Evolutionary conservation across 2,113 vertebrate genomes (phyloP), one percentile per base, ranked within the genome.

Genomic region (Heloderma charlesbogerti): DNA sequence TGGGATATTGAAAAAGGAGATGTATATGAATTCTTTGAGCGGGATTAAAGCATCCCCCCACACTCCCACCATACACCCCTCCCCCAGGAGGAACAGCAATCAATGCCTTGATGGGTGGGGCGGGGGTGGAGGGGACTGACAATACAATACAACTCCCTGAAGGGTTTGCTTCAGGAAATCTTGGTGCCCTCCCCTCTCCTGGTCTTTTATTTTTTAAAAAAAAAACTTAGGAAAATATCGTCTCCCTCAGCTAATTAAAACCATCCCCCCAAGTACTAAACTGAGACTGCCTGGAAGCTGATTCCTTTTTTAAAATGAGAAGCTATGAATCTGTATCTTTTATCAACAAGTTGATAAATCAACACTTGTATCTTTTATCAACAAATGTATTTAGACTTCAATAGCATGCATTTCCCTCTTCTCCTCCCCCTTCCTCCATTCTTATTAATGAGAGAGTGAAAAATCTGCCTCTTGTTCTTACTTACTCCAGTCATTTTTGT

Each of bases 191-290:
- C 82, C 51, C 84, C 54, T 72, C 93, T 95, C 91, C 91, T 86
- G 9, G 1, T 88, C 6, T 60, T 80, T 69, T 69, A 77, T 79
- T 66, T 45, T 8, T 34, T 9, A n/a, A 72, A 72, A 34, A 78
- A 78, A 84, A 91, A 94, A 86, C 84, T 85, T 79, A 84, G 90
- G 88, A 79, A 92, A 91, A 29, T 90, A 82, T 93, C 66, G 60
- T 91, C 90, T 89, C 94, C 91, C 80, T 43, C 18, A 75, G 6
- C 37, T 79, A 96, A 95, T 95, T 90, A 94, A 94, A 96, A 95
- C 88, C 94, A 94, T 57, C 37, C 87, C 51, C 72, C 74, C 71
- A 92, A 83, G 93, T 91, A 93, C 80, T 54, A 94, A 88, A 90
- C 88, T 80, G 89, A 74, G 34, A 31, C 57, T 29, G 22, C 48